These are phyloP conservation scores for Seira ritae DNA, from an alignment of 2,888 invertebrate genomes.

Conservation along the genomic window DNA sequence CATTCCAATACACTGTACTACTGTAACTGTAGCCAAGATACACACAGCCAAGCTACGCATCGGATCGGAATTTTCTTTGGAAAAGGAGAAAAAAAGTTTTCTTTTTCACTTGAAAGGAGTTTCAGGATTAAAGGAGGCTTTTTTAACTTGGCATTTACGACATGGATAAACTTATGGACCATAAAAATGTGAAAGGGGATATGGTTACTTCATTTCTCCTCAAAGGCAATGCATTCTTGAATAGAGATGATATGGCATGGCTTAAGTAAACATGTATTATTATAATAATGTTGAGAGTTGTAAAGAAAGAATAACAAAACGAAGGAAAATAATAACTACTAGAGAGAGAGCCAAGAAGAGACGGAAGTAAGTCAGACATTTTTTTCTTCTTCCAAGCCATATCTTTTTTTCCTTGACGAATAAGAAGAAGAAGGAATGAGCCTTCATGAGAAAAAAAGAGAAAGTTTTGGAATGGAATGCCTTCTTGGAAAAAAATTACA, in stretches of 20 bases:
- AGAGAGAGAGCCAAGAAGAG: constrained; percentile 25
- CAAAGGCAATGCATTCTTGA: constrained; percentile 45
- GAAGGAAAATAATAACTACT: background rate
- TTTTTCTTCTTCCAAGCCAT: constrained; percentile 64
- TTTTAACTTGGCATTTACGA: constrained; percentile 54
- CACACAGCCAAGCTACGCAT: no score
- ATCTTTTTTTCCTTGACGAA: constrained; percentile 65
- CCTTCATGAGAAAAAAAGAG: constrained; percentile 31
- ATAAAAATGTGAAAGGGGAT: constrained; percentile 61
- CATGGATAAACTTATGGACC: constrained; percentile 63
- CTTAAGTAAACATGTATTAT: no score
- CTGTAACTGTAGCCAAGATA: no score
- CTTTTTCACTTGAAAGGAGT: constrained; percentile 5
- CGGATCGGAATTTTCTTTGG: no score
- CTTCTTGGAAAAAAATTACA: no score
- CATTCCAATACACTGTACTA: no score
- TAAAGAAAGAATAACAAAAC: background rate
- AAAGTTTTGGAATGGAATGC: background rate
- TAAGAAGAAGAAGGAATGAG: constrained; percentile 30
- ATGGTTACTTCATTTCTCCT: constrained; percentile 35
- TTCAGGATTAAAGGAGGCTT: constrained; percentile 32
- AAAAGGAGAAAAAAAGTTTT: constrained; percentile 27
- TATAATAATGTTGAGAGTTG: background rate
- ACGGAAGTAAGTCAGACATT: constrained; percentile 65
- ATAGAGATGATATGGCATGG: no score